A percentile compares a stretch with the other conserved stretches of the same genome.
These are phyloP conservation scores for Aurelia sp. DNA, from an alignment of 30 jellyfish, hydroid and myxozoan species.

Conservation along the genomic window DNA sequence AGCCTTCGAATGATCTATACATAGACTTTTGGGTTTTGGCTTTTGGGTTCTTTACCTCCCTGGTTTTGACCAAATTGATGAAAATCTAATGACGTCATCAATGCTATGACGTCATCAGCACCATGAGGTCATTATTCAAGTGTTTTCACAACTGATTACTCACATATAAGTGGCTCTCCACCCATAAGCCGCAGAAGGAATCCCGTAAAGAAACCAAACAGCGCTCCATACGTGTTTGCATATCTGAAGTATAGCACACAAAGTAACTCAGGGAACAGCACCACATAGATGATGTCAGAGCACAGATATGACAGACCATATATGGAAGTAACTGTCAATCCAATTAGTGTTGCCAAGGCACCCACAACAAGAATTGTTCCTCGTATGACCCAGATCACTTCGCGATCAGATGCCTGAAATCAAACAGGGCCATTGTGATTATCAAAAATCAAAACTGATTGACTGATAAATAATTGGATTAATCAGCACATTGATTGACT, in stretches of 20 bases:
- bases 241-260: slow-evolving; percentile 91
- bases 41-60: too few species aligned
- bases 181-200: slow-evolving; percentile 83
- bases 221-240: slow-evolving; percentile 94
- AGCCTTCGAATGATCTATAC: too few species aligned
- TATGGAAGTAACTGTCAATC: slow-evolving; percentile 86
- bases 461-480: too few species aligned
- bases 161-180: slow-evolving; percentile 91
- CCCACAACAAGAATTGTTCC: slow-evolving; percentile 86
- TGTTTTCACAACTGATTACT: neutral
- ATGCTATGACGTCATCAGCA: too few species aligned
- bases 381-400: slow-evolving; percentile 96
- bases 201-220: slow-evolving; percentile 79
- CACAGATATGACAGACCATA: slow-evolving; percentile 94
- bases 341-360: slow-evolving; percentile 91
- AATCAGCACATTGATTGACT: too few species aligned
- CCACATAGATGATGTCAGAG: slow-evolving; percentile 96
- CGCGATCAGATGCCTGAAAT: slow-evolving; percentile 89
- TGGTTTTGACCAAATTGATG: too few species aligned
- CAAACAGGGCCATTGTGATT: neutral
- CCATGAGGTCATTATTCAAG: too few species aligned
- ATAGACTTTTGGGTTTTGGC: too few species aligned
- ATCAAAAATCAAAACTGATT: too few species aligned
- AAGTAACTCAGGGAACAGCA: slow-evolving; percentile 93
- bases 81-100: too few species aligned